Base-by-base conservation (phyloP, 2,113 vertebrate genomes). In the Pelecanus crispus region DNA sequence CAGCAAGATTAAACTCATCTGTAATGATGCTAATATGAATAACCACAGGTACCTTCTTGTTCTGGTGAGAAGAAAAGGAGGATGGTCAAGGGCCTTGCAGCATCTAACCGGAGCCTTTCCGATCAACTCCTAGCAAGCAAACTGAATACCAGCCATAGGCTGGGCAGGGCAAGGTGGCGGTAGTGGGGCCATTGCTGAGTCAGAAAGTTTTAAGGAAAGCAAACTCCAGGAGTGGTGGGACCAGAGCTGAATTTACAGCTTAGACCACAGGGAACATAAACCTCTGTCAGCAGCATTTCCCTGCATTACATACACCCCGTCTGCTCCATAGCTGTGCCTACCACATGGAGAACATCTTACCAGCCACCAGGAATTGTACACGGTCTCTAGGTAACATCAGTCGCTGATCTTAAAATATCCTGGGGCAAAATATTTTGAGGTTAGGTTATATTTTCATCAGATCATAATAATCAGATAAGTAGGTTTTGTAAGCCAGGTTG, bases 391-490 rank as follows among this genome's bases (percentile, higher is more conserved):
- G 65, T 59, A 84, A 80, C 32, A 44, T 82, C 70, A 70, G 26
- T 29, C 86, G 74, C 45, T 62, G 52, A 87, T 75, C 68, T 87
- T 71, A 93, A 49, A 79, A 77, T 88, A 80, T 29, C 90, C 81
- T 80, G 45, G 29, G 78, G 95, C 62, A 91, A 95, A 74, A 70
- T 53, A 73, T 73, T 96, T 72, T 65, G 28, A 63, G 21, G 22
- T 86, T 83, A 77, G 47, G 2, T 29, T 95, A 15, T 45, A 44
- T 93, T 95, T 96, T 85, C 36, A 91, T 90, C 93, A 93, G 85
- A 80, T 92, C 77, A 42, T 62, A 62, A 32, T 52, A 80, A 91
- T 78, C 84, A 96, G 92, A 83, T 91, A 95, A 80, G 13, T 80
- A 59, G 8, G n/a, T 52, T 81, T 95, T 86, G 53, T 92, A 89